Evolutionary conservation across 2,113 vertebrate species (phyloP).

Genomic region (Bungarus multicinctus): DNA sequence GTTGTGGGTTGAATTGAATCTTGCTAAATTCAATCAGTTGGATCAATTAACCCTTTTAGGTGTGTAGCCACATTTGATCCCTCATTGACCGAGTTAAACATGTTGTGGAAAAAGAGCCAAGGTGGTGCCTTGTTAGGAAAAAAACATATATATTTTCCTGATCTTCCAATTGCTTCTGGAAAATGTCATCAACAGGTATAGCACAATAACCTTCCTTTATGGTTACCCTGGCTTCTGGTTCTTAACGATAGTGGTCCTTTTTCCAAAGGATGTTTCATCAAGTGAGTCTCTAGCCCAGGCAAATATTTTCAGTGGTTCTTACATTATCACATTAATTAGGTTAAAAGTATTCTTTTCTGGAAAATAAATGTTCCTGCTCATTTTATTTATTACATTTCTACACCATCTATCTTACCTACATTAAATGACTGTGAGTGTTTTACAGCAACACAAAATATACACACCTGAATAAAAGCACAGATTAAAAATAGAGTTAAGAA

Average conservation of each 20-base stretch:
- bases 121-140: neutral
- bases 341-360: neutral
- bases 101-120: neutral
- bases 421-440: neutral
- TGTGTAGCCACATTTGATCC: neutral
- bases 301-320: neutral
- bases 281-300: neutral
- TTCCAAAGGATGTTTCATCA: neutral
- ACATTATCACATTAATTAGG: neutral
- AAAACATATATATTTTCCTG: neutral
- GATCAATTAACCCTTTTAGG: neutral
- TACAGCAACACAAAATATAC: neutral
- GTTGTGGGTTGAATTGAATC: neutral
- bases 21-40: neutral
- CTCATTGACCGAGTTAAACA: neutral
- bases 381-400: neutral
- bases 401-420: neutral
- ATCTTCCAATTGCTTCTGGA: neutral
- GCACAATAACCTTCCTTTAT: neutral
- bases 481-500: neutral
- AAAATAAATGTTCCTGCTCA: neutral
- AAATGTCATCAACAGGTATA: neutral
- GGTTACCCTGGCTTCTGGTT: neutral
- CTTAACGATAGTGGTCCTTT: neutral
- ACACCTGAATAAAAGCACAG: neutral